Evolutionary conservation across 2,797 vertebrate species (phyloP), one percentile per base, ranked within the genome.

Genomic region (Erpetoichthys calabaricus): DNA sequence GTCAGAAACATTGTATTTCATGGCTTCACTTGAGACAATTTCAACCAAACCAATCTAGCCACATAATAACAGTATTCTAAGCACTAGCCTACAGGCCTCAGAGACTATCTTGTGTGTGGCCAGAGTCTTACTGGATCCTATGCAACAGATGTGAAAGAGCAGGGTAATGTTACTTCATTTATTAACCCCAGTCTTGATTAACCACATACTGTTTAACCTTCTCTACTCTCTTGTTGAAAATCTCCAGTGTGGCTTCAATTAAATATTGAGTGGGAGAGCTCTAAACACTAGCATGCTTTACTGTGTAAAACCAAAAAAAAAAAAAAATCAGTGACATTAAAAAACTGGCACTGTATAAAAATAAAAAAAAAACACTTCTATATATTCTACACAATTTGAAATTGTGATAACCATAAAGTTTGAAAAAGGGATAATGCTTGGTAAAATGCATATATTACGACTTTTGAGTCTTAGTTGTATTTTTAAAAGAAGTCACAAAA

Each of bases 71-170:
- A 85, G 81, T 67, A 72, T 74, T 77, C 77, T 76, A 70, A 72
- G 25, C 58, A 63, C 57, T 58, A 66, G 75, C 76, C 72, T 74
- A 72, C 65, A 74, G 75, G 65, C 60, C 75, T 69, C 63, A 71
- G 77, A 80, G 75, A 79, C 72, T 67, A 64, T 75, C 66, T 79
- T 79, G 81, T 82, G 79, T 88, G 88, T 89, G 88, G 86, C 75
- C 82, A 59, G 60, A 59, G 67, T 73, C 75, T 74, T 75, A 71
- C 6, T 66, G 64, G 64, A 58, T 74, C 70, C 68, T 70, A 69
- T 68, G 68, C 68, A 81, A 70, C 76, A 81, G 73, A 80, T 79
- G 74, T 72, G 65, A 62, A 67, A 73, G 70, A 73, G 67, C 71
- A 73, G 73, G 76, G 72, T 85, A 80, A 71, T 65, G 68, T 76